Percentiles rank a stretch among this genome's conserved stretches.
phyloP scores from a whole-genome alignment of 2,113 vertebrate genomes.

The Ptychochromis oligacanthus region DNA sequence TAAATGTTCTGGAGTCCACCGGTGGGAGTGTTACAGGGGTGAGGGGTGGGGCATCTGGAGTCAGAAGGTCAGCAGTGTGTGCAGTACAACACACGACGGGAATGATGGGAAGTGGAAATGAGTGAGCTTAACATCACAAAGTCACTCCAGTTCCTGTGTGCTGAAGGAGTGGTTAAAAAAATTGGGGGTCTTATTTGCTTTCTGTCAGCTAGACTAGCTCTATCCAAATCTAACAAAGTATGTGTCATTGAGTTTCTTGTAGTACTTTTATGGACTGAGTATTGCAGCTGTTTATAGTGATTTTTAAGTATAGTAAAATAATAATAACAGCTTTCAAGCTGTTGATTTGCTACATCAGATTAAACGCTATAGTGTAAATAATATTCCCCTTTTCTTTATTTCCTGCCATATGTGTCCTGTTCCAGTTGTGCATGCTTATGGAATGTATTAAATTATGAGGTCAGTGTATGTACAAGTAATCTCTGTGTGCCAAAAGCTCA shows the following conservation, averaged over 20 bases:
- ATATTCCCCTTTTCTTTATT: neutral
- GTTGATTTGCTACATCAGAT: neutral
- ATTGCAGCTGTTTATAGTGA: neutral
- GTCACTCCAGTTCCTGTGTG: neutral
- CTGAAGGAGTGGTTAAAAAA: neutral
- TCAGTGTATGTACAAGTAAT: neutral
- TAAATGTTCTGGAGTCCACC: neutral
- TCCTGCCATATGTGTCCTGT: neutral
- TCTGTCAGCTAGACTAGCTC: neutral
- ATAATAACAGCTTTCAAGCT: no score
- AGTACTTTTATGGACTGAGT: neutral
- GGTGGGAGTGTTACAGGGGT: neutral
- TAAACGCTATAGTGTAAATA: neutral
- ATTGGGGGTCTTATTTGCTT: neutral
- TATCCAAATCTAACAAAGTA: neutral
- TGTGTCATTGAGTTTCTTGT: neutral
- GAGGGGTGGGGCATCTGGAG: slow-evolving; percentile 29
- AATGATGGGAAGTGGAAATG: neutral
- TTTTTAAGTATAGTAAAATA: no score
- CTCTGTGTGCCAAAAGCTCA: neutral
- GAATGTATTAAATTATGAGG: neutral
- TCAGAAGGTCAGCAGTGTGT: neutral
- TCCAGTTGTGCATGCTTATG: rapidly evolving
- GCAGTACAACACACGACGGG: neutral
- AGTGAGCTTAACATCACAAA: neutral